These are phyloP conservation scores for Trachythela sp. DNA, from an alignment of 64 coral and sea anemone species.

Conservation along the genomic window DNA sequence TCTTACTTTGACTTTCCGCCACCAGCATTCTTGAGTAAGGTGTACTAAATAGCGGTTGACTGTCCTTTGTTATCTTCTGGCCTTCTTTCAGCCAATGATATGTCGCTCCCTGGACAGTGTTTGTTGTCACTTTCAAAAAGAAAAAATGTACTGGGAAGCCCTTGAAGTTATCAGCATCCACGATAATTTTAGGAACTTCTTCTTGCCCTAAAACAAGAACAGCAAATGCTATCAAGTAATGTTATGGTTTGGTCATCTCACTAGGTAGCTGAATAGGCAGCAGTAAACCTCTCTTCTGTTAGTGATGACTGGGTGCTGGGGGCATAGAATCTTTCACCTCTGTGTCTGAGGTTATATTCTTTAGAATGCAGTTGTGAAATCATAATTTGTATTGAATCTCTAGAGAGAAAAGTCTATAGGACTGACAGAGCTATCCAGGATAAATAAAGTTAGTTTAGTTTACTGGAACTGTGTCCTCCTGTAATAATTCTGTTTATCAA, in stretches of 20 bases:
- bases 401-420: background rate
- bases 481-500: no score
- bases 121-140: background rate
- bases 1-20: background rate
- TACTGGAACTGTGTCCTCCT: no score
- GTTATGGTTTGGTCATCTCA: background rate
- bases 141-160: background rate
- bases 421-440: no score
- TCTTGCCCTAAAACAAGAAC: background rate
- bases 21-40: background rate
- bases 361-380: no score
- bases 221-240: background rate
- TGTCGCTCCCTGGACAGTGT: background rate
- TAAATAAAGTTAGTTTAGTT: no score
- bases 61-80: background rate
- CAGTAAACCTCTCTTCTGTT: background rate
- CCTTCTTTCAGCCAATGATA: background rate
- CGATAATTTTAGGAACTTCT: background rate
- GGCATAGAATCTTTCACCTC: no score
- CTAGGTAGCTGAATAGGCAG: background rate
- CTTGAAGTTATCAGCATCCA: background rate
- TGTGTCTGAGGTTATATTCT: no score
- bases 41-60: background rate
- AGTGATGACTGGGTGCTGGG: no score
- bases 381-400: no score